These are phyloP conservation scores for Machaerirhynchus nigripectus DNA, from an alignment of 2,113 vertebrate genomes.

Conservation along the genomic window DNA sequence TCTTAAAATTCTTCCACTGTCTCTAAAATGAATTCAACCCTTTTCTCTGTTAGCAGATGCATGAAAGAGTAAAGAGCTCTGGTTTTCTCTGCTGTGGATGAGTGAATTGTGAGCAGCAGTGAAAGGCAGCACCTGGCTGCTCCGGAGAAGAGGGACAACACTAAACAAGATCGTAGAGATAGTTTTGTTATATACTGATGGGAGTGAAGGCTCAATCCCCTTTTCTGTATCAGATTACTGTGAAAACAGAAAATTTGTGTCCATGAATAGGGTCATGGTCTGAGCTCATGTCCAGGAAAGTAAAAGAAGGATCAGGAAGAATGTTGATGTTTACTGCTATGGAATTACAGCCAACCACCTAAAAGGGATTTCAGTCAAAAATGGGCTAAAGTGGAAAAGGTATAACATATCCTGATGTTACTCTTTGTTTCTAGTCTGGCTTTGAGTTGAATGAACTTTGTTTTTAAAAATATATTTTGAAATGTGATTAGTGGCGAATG, in stretches of 20 bases:
- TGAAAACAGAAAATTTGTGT: background rate
- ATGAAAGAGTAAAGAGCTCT: background rate
- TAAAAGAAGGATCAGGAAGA: background rate
- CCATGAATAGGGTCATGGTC: background rate
- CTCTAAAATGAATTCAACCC: background rate
- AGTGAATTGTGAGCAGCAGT: background rate
- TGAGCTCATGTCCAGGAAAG: background rate
- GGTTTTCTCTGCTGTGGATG: background rate
- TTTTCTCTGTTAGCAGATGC: background rate
- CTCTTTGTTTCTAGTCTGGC: conserved; percentile 37
- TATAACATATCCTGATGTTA: background rate
- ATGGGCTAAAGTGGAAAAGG: background rate
- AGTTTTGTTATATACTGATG: background rate
- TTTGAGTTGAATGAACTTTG: conserved; percentile 62
- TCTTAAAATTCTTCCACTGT: background rate
- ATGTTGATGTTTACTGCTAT: background rate
- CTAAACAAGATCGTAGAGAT: background rate
- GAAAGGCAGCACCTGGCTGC: background rate
- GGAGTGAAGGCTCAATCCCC: background rate
- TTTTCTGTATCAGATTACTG: background rate
- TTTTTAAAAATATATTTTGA: conserved; percentile 67
- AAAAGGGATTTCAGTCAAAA: background rate
- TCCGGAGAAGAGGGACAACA: background rate
- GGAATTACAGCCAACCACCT: background rate
- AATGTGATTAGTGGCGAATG: conserved; percentile 77